Evolutionary conservation across 1,140 invertebrate species (phyloP).

Genomic region (Charaxes varanes): DNA sequence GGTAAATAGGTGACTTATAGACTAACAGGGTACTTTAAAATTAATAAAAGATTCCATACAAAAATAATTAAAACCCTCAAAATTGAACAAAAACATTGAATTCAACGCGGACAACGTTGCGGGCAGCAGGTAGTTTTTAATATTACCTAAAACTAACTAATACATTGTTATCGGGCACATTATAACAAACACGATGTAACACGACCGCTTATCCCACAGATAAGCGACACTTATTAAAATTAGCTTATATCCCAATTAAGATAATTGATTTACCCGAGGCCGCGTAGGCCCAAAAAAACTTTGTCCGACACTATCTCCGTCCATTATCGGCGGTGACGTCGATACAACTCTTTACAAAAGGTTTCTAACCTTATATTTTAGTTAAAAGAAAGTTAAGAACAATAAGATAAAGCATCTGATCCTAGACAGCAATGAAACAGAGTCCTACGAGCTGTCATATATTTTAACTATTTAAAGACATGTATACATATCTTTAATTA

Average conservation of each 20-base stretch:
- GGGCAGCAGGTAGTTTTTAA: no score
- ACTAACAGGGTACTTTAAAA: no score
- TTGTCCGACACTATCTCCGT: conserved; percentile 31
- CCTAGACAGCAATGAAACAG: no score
- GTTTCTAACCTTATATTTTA: background rate
- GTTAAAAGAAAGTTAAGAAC: no score
- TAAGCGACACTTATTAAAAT: conserved; percentile 49
- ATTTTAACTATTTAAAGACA: background rate
- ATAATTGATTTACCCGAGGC: conserved; percentile 54
- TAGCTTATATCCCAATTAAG: conserved; percentile 55
- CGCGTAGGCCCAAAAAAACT: conserved; percentile 44
- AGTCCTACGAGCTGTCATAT: no score
- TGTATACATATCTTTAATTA: background rate
- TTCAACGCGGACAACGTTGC: no score
- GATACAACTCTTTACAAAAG: background rate
- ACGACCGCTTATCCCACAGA: conserved; percentile 27
- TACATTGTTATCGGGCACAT: conserved; percentile 9
- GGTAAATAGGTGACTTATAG: no score
- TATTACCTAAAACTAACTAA: no score
- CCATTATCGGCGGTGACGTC: conserved; percentile 9
- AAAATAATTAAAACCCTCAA: no score
- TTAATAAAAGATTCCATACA: no score
- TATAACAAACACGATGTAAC: conserved; percentile 38
- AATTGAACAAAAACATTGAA: no score
- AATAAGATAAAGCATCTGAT: no score